Base-by-base conservation (phyloP, 2,797 vertebrate genomes). In the Melanotaenia nigrans region DNA sequence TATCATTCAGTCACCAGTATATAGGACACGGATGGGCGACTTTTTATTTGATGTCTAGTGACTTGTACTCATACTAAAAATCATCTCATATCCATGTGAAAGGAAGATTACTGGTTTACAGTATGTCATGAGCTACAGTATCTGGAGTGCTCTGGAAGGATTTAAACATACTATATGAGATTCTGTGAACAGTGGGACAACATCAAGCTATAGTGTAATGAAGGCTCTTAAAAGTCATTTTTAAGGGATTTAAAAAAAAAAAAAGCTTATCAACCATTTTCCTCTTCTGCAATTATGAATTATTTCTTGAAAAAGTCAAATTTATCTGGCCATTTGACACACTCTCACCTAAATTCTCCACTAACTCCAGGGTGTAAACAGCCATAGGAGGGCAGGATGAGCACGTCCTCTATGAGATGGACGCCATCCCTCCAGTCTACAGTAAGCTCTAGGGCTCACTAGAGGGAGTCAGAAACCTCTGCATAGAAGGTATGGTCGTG, bases 391-490 rank as follows among this genome's bases (percentile, higher is more conserved):
- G 81, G 72, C 71, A 80, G 79, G 53, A 71, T 62, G 73, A 78
- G 76, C 82, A 81, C 14, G 57, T 81, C 76, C 81, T 82, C 80
- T 75, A 25, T 12, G 84, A 90, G 85, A 89, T 81, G 84, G 86
- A 90, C 71, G 77, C 76, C 85, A 85, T 89, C 82, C 60, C 88
- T 85, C 76, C 63, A 13, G 78, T 88, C 79, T 87, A 93, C 93
- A 93, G 84, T 93, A 86, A 93, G 91, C 91, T 90, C 75, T 63
- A 68, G 83, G 90, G 87, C 89, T 93, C 93, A 93, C 93, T 93
- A 94, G 93, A 93, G 93, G 93, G 93, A 94, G 93, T 91, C 91
- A 92, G 89, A 94, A 90, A 85, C 92, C 91, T 92, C 91, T 83
- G 88, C 89, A 93, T 87, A 71, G 86, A 67, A 89, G 79, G 77